phyloP scores from a whole-genome alignment of 1,140 invertebrate species.

The Vanessa atalanta region DNA sequence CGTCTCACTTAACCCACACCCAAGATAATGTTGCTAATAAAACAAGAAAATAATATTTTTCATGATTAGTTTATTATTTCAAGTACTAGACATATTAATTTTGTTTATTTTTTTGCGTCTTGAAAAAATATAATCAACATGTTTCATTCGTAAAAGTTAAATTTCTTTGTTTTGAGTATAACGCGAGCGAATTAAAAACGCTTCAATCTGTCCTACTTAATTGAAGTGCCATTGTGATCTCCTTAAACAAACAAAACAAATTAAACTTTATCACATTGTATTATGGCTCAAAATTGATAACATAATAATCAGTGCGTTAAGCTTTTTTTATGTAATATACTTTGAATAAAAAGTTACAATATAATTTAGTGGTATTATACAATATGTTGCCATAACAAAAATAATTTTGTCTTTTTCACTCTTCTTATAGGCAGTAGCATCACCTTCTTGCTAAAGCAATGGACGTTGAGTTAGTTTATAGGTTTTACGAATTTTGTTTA shows the following conservation, averaged over 20 bases:
- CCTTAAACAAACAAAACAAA: background rate
- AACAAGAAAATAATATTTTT: constrained; percentile 29
- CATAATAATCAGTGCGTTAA: background rate
- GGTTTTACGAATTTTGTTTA: constrained; percentile 75
- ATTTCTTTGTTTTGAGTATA: constrained; percentile 39
- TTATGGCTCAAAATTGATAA: constrained; percentile 22
- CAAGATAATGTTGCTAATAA: constrained; percentile 60
- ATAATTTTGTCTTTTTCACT: constrained; percentile 71
- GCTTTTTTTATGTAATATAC: background rate
- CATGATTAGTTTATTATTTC: background rate
- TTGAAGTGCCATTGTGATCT: constrained; percentile 11
- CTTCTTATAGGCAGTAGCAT: constrained; percentile 74
- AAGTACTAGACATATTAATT: constrained; percentile 3
- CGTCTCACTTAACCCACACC: constrained; percentile 64
- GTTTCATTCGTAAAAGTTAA: background rate
- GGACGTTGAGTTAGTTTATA: constrained; percentile 71
- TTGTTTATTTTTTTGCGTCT: constrained; percentile 1
- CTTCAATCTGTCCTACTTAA: background rate
- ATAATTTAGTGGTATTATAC: constrained; percentile 35
- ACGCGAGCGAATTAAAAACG: constrained; percentile 39
- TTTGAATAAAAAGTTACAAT: constrained; percentile 2
- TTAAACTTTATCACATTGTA: background rate
- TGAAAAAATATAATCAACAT: constrained; percentile 21
- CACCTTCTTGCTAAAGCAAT: constrained; percentile 68
- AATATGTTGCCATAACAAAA: constrained; percentile 70